Base-by-base conservation (phyloP, 37 sponge, comb jelly and placozoan genomes). In the Beroe ovata region DNA sequence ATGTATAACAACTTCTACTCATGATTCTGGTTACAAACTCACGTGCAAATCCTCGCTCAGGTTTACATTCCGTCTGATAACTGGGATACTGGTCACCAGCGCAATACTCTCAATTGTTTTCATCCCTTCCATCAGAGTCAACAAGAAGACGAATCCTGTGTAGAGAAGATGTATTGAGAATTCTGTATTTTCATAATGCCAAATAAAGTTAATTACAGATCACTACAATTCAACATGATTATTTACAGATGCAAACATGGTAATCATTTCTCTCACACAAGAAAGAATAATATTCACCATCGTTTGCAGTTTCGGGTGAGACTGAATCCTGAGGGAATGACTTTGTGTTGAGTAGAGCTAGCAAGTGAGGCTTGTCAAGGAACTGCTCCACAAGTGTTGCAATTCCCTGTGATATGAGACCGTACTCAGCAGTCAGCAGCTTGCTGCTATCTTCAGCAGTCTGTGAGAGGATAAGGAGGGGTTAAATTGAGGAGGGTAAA, bases 111-210 rank as follows among this genome's bases (percentile, higher is more conserved):
- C 84, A 14, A 77, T 19, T n/a, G 84, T 77, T 25, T 36, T 30
- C 54, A 77, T 39, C 21, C 84, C 84, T 35, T 77, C 84, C 84
- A 77, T 33, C 28, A 77, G 84, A 6, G 84, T 77, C 54, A 77
- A 54, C 54, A 77, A 54, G 47, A 42, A 77, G 11, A 66, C 30
- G 36, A 66, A 66, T 37, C 69, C 69, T 66, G 69, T 62, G n/a
- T n/a, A n/a, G n/a, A n/a, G n/a, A n/a, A n/a, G n/a, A n/a, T n/a
- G n/a, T n/a, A n/a, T n/a, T n/a, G n/a, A n/a, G n/a, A n/a, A n/a
- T n/a, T n/a, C n/a, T n/a, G n/a, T n/a, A n/a, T n/a, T n/a, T n/a
- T n/a, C n/a, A n/a, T n/a, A n/a, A n/a, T n/a, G n/a, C n/a, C n/a
- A n/a, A n/a, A n/a, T n/a, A n/a, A n/a, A n/a, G n/a, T n/a, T n/a